phyloP scores from a whole-genome alignment of 1,140 invertebrate genomes.

The Meteorus sp. region DNA sequence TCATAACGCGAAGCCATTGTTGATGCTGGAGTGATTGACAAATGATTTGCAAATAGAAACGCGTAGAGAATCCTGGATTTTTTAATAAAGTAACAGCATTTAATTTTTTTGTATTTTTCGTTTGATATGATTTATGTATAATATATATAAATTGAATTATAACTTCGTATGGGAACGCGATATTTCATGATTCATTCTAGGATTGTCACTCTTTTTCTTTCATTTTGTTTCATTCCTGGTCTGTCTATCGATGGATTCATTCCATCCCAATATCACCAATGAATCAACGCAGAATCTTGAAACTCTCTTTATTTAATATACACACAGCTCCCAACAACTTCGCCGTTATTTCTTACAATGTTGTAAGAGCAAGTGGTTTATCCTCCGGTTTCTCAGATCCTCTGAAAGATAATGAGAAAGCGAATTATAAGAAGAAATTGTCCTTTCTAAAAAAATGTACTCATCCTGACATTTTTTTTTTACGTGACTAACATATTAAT shows the following conservation, averaged over 20 bases:
- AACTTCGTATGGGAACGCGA: constrained; percentile 9
- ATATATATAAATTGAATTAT: constrained; percentile 12
- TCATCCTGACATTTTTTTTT: too few species aligned
- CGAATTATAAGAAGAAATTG: background rate
- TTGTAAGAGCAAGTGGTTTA: constrained; percentile 18
- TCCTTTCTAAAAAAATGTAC: too few species aligned
- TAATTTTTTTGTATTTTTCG: background rate
- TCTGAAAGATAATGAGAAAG: constrained; percentile 6
- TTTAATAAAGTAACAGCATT: background rate
- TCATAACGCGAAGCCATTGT: constrained; percentile 10
- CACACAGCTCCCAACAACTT: constrained; percentile 7
- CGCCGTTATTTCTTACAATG: constrained; percentile 18
- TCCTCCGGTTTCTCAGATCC: constrained; percentile 1
- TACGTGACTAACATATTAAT: too few species aligned
- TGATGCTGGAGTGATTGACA: background rate
- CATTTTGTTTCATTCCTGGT: background rate
- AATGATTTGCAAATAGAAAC: constrained; percentile 21
- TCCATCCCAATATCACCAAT: constrained; percentile 3
- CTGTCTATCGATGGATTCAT: constrained; percentile 10
- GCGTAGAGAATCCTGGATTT: constrained; percentile 1
- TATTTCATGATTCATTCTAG: too few species aligned
- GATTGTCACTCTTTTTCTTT: too few species aligned
- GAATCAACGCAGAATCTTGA: background rate
- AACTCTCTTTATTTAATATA: constrained; percentile 17
- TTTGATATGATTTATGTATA: constrained; percentile 26